Evolutionary conservation across 2,113 vertebrate genomes (phyloP).

Genomic region (Sinocyclocheilus rhinocerous): DNA sequence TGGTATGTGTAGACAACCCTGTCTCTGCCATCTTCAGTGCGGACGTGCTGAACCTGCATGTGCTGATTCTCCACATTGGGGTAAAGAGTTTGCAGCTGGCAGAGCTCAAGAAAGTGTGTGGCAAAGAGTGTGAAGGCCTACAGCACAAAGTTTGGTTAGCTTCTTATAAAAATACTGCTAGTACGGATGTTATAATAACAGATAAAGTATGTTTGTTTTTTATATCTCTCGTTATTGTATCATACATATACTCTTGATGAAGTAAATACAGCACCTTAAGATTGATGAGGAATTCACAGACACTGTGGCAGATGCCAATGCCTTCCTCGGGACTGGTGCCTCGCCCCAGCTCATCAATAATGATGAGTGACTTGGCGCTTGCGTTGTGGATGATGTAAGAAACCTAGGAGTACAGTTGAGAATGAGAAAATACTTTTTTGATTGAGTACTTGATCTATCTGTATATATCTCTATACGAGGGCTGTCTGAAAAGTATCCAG

Average conservation of each 20-base stretch:
- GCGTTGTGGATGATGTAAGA: slow-evolving; percentile 94
- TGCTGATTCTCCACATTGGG: slow-evolving; percentile 93
- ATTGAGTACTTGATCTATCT: neutral
- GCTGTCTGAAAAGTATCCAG: neutral
- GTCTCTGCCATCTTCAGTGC: slow-evolving; percentile 76
- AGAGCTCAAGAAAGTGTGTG: slow-evolving; percentile 94
- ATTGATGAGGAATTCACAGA: slow-evolving; percentile 91
- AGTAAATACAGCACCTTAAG: slow-evolving; percentile 81
- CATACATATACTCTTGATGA: neutral
- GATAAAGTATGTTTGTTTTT: neutral
- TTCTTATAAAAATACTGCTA: neutral
- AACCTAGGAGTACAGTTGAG: slow-evolving; percentile 73
- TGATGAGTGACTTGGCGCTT: slow-evolving; percentile 89
- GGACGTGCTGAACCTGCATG: slow-evolving; percentile 91
- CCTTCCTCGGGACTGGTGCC: slow-evolving; percentile 95
- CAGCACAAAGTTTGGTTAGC: slow-evolving; percentile 40
- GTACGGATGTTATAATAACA: neutral
- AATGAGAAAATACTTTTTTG: neutral
- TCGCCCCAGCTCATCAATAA: slow-evolving; percentile 95
- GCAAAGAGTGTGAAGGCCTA: slow-evolving; percentile 95
- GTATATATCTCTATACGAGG: neutral
- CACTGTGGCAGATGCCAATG: slow-evolving; percentile 90
- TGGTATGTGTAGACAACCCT: slow-evolving; percentile 86
- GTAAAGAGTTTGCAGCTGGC: slow-evolving; percentile 87
- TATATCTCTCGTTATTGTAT: neutral